Conservation (phyloP, 1,140 invertebrate species). For the Macrocentrus cingulum region DNA sequence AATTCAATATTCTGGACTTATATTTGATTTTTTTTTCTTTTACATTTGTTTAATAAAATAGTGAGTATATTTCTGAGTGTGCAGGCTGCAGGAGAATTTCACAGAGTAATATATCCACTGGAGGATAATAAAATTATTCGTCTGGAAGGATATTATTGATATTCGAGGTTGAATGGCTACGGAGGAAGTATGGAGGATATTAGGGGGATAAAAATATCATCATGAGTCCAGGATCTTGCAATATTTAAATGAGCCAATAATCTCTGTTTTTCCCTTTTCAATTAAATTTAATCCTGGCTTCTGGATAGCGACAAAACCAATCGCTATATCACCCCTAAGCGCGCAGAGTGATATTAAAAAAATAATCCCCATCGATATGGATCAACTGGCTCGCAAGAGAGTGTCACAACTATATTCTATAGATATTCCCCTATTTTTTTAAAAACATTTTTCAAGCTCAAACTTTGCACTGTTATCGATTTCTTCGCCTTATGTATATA, state of each 20-base stretch:
- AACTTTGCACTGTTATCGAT: too few relatives aligned
- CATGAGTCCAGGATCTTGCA: conserved; percentile 18
- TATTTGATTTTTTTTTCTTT: too few relatives aligned
- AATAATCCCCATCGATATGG: conserved; percentile 11
- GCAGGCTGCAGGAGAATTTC: too few relatives aligned
- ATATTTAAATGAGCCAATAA: conserved; percentile 44
- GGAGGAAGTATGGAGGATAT: conserved; percentile 12
- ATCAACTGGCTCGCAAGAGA: background rate
- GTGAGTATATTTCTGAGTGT: too few relatives aligned
- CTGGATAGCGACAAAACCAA: conserved; percentile 11
- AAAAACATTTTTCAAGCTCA: too few relatives aligned
- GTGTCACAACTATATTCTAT: background rate
- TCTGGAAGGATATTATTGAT: conserved; percentile 32
- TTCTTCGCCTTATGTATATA: too few relatives aligned
- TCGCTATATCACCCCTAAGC: conserved; percentile 8
- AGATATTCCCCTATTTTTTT: background rate
- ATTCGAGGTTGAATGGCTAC: conserved; percentile 25
- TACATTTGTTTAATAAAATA: conserved; percentile 4
- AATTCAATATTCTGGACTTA: too few relatives aligned
- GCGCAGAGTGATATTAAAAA: conserved; percentile 21
- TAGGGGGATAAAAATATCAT: conserved; percentile 12
- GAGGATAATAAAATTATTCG: conserved; percentile 31
- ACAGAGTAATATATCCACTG: conserved; percentile 24
- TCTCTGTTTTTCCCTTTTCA: conserved; percentile 37
- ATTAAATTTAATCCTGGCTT: conserved; percentile 34